phyloP scores from a whole-genome alignment of 2,888 invertebrate species.

The Labia minor region DNA sequence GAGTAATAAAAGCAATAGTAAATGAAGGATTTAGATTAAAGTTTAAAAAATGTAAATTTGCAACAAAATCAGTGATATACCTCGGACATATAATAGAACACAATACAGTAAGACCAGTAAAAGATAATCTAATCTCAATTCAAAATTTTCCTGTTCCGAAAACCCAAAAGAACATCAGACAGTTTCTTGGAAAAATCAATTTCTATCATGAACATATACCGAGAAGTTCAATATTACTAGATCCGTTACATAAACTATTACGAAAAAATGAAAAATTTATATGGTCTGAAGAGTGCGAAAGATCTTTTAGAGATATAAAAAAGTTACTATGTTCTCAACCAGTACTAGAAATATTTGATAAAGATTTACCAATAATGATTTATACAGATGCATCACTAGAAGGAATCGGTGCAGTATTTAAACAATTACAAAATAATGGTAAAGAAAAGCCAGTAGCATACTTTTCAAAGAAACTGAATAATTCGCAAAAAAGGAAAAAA shows the following conservation, averaged over 20 bases:
- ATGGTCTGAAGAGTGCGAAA: background rate
- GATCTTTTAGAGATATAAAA: background rate
- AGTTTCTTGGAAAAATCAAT: conserved; percentile 25
- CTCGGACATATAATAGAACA: conserved; percentile 24
- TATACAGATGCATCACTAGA: too few relatives aligned
- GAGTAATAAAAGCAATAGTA: conserved; percentile 23
- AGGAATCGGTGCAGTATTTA: too few relatives aligned
- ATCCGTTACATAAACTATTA: background rate
- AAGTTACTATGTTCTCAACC: background rate
- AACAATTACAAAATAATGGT: too few relatives aligned
- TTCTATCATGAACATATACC: background rate
- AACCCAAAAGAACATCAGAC: conserved; percentile 22
- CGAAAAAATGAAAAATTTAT: background rate
- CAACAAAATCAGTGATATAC: conserved; percentile 22
- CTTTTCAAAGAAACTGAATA: too few relatives aligned
- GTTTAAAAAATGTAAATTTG: conserved; percentile 25
- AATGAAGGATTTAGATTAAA: conserved; percentile 28
- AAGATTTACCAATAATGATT: too few relatives aligned
- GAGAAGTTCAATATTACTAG: background rate
- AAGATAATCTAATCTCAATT: conserved; percentile 23
- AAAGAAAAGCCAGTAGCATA: too few relatives aligned
- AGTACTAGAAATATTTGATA: too few relatives aligned
- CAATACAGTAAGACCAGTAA: conserved; percentile 16
- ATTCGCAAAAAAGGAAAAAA: too few relatives aligned
- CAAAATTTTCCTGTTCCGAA: conserved; percentile 25